A percentile compares a stretch with the other conserved stretches of the same genome.
These are phyloP conservation scores for Agrochola circellaris DNA, from an alignment of 2,888 invertebrate genomes.

Conservation along the genomic window DNA sequence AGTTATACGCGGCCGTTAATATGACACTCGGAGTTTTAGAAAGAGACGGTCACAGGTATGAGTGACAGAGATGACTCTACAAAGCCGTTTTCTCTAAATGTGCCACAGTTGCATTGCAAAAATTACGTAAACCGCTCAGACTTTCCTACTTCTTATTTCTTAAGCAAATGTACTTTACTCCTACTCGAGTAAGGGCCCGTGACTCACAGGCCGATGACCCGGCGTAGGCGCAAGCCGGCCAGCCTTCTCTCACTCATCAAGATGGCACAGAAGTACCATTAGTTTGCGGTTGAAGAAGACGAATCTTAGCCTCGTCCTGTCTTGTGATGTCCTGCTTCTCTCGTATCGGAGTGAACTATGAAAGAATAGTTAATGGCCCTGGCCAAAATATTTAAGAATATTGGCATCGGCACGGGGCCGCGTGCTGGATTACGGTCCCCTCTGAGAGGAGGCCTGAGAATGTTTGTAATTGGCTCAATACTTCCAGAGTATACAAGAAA, in stretches of 20 bases:
- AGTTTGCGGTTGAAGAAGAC: no score
- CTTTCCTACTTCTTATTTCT: conserved; percentile 43
- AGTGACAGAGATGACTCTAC: background rate
- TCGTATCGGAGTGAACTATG: background rate
- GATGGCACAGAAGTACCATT: conserved; percentile 33
- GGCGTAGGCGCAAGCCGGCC: conserved; percentile 58
- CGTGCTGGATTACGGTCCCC: background rate
- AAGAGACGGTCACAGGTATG: background rate
- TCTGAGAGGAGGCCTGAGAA: background rate
- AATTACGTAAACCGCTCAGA: conserved; percentile 34
- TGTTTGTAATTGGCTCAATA: background rate
- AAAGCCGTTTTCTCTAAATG: background rate
- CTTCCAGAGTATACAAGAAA: background rate
- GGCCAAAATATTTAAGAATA: background rate
- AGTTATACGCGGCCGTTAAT: background rate
- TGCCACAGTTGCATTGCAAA: conserved; percentile 13
- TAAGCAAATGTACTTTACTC: conserved; percentile 58
- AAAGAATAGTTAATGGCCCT: background rate
- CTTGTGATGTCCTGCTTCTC: no score
- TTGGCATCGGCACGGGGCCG: background rate
- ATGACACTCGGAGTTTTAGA: background rate
- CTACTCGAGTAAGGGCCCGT: conserved; percentile 58
- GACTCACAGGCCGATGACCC: conserved; percentile 63
- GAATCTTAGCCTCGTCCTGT: background rate
- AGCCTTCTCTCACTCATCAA: conserved; percentile 43